phyloP scores from a whole-genome alignment of 2,888 invertebrate species.

The Lithophane socia region DNA sequence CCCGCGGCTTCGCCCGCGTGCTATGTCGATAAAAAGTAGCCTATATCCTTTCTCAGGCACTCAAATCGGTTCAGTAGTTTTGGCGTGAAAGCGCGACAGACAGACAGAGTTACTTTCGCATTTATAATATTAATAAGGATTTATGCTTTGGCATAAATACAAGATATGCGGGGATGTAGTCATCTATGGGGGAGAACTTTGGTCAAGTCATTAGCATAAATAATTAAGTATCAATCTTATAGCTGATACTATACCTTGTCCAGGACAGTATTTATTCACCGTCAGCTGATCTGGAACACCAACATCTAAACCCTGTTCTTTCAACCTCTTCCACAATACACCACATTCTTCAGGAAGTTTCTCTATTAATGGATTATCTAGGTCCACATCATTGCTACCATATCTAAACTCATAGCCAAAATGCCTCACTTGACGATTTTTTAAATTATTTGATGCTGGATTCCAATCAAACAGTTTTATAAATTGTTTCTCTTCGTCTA shows the following conservation, averaged over 20 bases:
- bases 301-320: constrained; percentile 77
- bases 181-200: background rate
- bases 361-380: constrained; percentile 91
- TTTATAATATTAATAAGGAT: no score
- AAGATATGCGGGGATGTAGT: background rate
- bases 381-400: constrained; percentile 95
- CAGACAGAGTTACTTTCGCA: no score
- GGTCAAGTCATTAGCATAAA: background rate
- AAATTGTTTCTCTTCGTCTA: constrained; percentile 92
- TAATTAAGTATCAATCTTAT: background rate
- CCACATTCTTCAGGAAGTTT: constrained; percentile 93
- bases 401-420: constrained; percentile 98
- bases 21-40: no score
- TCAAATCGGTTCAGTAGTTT: no score
- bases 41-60: no score
- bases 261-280: constrained; percentile 95
- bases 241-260: constrained; percentile 92
- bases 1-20: no score
- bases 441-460: constrained; percentile 87
- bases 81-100: no score
- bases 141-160: background rate
- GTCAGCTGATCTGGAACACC: constrained; percentile 95
- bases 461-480: constrained; percentile 91
- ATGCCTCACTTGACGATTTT: constrained; percentile 96
- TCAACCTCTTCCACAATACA: constrained; percentile 91